These are phyloP conservation scores for Pedetes capensis DNA, from an alignment of 2,113 vertebrate species.

Conservation along the genomic window DNA sequence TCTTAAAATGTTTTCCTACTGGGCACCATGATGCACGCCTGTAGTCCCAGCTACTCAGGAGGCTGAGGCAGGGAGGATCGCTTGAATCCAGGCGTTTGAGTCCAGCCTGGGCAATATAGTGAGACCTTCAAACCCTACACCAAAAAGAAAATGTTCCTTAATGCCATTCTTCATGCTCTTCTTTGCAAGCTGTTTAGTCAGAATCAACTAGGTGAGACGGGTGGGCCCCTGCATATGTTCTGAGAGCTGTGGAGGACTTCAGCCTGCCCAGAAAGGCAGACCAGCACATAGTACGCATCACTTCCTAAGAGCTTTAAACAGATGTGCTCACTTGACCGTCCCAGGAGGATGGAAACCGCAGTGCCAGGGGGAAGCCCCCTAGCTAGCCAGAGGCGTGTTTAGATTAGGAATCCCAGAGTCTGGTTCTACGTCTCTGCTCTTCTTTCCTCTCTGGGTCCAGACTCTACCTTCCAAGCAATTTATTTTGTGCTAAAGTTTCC, in stretches of 20 bases:
- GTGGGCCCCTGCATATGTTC: accelerated
- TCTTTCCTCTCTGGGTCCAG: background rate
- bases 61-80: background rate
- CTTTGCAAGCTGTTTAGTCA: background rate
- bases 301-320: background rate
- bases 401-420: background rate
- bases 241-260: background rate
- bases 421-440: background rate
- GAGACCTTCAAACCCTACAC: background rate
- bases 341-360: background rate
- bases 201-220: background rate
- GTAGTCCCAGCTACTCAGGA: background rate
- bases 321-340: background rate
- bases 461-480: background rate
- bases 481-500: background rate
- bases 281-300: background rate
- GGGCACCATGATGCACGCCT: too few species aligned
- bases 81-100: background rate
- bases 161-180: background rate
- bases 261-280: background rate
- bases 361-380: background rate
- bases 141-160: background rate
- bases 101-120: too few species aligned
- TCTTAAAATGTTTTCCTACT: background rate
- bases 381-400: background rate